These are phyloP conservation scores for Neotoxoptera formosana DNA, from an alignment of 1,140 invertebrate species.

Conservation along the genomic window DNA sequence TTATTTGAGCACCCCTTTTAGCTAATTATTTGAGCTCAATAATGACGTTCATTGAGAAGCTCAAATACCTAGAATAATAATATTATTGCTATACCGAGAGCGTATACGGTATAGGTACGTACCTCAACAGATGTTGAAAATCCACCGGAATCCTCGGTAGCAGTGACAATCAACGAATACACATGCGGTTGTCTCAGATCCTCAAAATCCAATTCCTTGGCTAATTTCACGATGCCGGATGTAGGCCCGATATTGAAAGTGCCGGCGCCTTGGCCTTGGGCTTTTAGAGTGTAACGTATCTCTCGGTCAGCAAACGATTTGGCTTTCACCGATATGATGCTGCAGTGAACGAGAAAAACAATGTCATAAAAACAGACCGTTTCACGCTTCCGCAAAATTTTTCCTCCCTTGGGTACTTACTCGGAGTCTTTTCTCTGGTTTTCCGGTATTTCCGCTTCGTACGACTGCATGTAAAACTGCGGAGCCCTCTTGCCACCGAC, in stretches of 20 bases:
- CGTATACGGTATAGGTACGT: slow-evolving; percentile 60
- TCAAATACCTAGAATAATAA: too few species aligned
- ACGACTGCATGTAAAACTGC: slow-evolving; percentile 92
- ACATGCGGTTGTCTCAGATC: slow-evolving; percentile 91
- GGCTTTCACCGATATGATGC: slow-evolving; percentile 94
- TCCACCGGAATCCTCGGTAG: slow-evolving; percentile 93
- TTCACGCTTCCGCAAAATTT: too few species aligned
- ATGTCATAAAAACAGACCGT: too few species aligned
- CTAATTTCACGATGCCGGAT: slow-evolving; percentile 91
- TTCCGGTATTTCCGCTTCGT: slow-evolving; percentile 93
- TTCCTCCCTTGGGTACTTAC: slow-evolving; percentile 69
- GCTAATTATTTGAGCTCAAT: too few species aligned
- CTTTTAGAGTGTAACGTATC: slow-evolving; percentile 92
- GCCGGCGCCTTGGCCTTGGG: slow-evolving; percentile 90
- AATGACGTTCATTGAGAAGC: too few species aligned
- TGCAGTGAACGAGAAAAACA: slow-evolving; percentile 65
- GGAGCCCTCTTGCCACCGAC: slow-evolving; percentile 92
- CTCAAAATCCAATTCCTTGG: slow-evolving; percentile 94
- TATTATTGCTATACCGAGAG: too few species aligned
- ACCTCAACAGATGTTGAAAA: slow-evolving; percentile 95
- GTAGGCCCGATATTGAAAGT: slow-evolving; percentile 95
- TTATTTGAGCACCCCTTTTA: too few species aligned
- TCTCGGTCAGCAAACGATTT: slow-evolving; percentile 95
- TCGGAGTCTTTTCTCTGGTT: slow-evolving; percentile 96
- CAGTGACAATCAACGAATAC: slow-evolving; percentile 89